Evolutionary conservation across 2,888 invertebrate genomes (phyloP).

Genomic region (Parnassius orleans): DNA sequence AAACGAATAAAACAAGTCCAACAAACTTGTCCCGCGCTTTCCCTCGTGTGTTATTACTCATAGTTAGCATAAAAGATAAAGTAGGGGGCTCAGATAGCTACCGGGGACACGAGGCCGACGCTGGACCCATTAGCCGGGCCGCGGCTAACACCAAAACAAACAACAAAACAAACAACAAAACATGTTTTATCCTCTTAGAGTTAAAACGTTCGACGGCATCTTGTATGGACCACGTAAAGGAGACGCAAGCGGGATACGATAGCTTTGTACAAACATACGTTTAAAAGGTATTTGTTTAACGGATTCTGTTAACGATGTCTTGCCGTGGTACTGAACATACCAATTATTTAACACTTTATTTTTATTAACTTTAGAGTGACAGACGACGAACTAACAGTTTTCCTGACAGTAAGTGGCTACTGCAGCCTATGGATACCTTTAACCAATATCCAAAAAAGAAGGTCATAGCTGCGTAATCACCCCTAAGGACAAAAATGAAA

Average conservation of each 20-base stretch:
- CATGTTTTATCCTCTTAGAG: constrained; percentile 31
- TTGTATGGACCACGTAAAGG: constrained; percentile 19
- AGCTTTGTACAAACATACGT: constrained; percentile 22
- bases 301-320: not conserved
- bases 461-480: too few relatives aligned
- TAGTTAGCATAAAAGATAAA: constrained; percentile 45
- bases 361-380: too few relatives aligned
- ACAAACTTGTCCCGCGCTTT: constrained; percentile 7
- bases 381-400: too few relatives aligned
- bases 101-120: constrained; percentile 46
- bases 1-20: constrained; percentile 10
- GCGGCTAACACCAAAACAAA: constrained; percentile 29
- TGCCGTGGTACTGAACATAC: constrained; percentile 7
- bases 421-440: too few relatives aligned
- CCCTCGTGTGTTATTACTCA: constrained; percentile 39
- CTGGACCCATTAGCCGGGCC: constrained; percentile 55
- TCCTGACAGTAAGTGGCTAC: too few relatives aligned
- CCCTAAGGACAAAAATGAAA: too few relatives aligned
- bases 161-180: constrained; percentile 28
- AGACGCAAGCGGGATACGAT: not conserved
- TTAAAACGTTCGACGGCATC: constrained; percentile 29
- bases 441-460: too few relatives aligned
- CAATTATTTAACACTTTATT: not conserved
- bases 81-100: constrained; percentile 31
- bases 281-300: constrained; percentile 22